Evolutionary conservation across 2,113 vertebrate species (phyloP).

Genomic region (Ictidomys tridecemlineatus): DNA sequence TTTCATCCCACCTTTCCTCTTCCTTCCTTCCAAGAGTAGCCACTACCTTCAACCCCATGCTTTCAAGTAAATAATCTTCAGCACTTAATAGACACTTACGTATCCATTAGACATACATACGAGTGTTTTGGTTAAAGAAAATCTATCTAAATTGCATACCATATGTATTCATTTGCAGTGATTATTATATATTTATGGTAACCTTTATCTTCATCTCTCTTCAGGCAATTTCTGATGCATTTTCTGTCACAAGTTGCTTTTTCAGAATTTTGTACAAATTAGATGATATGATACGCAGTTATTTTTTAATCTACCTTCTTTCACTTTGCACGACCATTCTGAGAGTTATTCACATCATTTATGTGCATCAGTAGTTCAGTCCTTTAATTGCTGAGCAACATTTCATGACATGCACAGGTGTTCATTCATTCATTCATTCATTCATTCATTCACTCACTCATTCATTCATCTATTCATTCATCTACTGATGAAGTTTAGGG

Average conservation of each 20-base stretch:
- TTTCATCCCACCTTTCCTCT: not conserved
- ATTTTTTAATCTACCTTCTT: conserved; percentile 6
- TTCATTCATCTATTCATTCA: not conserved
- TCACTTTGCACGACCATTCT: not conserved
- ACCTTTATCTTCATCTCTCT: not conserved
- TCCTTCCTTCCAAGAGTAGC: not conserved
- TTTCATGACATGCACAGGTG: not conserved
- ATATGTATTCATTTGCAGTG: not conserved
- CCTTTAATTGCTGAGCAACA: not conserved
- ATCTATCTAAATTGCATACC: not conserved
- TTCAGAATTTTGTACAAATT: not conserved
- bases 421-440: not conserved
- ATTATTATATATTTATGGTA: not conserved
- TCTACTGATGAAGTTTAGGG: not conserved
- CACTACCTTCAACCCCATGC: not conserved
- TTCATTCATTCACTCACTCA: not conserved
- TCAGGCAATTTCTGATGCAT: not conserved
- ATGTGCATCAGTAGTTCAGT: not conserved
- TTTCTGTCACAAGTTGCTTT: not conserved
- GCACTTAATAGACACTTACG: not conserved
- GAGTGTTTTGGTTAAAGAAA: not conserved
- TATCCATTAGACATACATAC: not conserved
- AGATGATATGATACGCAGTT: not conserved
- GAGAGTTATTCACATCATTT: not conserved
- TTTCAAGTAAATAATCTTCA: not conserved